Evolutionary conservation across 2,888 invertebrate species (phyloP), one percentile per base, ranked within the genome.

Genomic region (Meandrusa payeni): DNA sequence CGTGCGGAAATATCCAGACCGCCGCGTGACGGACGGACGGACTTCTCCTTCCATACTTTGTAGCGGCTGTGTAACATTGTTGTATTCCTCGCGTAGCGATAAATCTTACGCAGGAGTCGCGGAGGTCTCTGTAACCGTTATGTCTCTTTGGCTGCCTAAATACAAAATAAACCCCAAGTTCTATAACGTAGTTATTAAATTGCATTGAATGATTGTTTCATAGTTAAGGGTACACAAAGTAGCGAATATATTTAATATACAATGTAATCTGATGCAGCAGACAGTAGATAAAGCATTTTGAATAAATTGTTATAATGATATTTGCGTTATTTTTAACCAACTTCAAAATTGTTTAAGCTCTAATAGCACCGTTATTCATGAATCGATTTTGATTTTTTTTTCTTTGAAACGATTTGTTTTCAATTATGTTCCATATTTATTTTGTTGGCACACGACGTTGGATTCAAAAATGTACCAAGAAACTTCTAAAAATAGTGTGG

Each of bases 81-180:
- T 55, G 55, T 48, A 46, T 58, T 54, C 48, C 48, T 51, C 51
- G 47, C 46, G 48, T 37, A 34, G 33, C 52, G 41, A 50, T 55
- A 57, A 57, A 53, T 52, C 52, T 48, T 39, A 48, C 42, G 46
- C 26, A 29, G 39, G 40, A 46, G 40, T 20, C 23, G 36, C 48
- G 27, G 7, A 19, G 39, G 40, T 44, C 46, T 41, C 24, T 44
- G 46, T 34, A 20, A 44, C 41, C 26, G 44, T 40, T 39, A 24
- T 11, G 34, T 23, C 9, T 11, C 11, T 33, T 10, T 4, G 22
- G n/a, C n/a, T 19, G 32, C 19, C 15, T 23, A 7, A 40, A 32
- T 31, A 3, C 15, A 11, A 23, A 40, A 13, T 9, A 11, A 20
- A 27, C 27, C 22, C 3, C 17, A 29, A 40, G 19, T 32, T n/a